phyloP scores from a whole-genome alignment of 2,797 vertebrate species.

The Varecia variegata region DNA sequence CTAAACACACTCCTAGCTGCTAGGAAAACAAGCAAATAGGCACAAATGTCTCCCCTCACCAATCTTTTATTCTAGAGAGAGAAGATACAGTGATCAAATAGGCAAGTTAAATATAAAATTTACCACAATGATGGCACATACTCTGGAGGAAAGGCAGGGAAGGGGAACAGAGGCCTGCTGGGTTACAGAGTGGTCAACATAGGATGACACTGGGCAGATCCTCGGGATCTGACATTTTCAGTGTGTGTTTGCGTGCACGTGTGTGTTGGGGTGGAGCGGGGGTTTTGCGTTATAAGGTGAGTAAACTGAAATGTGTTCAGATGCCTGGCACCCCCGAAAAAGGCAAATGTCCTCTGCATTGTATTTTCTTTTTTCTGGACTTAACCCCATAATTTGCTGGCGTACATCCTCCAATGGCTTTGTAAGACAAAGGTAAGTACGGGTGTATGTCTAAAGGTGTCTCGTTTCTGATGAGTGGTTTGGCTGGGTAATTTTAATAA shows the following conservation, averaged over 20 bases:
- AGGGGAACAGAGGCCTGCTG: not conserved
- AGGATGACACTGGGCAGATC: not conserved
- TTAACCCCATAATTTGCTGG: not conserved
- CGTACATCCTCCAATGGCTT: not conserved
- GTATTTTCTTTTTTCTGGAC: slow-evolving; percentile 5
- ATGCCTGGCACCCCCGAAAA: not conserved
- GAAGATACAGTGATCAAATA: not conserved
- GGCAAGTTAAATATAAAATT: not conserved
- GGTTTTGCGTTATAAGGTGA: not conserved
- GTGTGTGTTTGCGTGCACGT: too few species aligned
- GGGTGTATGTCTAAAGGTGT: not conserved
- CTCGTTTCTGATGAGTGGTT: not conserved
- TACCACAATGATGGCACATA: not conserved
- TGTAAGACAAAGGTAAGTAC: not conserved
- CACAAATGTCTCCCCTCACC: not conserved
- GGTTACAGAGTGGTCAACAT: not conserved
- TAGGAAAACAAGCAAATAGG: not conserved
- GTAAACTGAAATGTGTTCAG: not conserved
- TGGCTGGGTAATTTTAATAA: not conserved
- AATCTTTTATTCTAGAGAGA: not conserved
- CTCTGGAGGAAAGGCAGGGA: not conserved
- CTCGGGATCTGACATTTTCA: not conserved
- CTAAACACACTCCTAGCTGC: not conserved
- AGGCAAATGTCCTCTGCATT: not conserved
- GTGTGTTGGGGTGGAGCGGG: not conserved